Evolutionary conservation across 2,888 invertebrate species (phyloP), one percentile per base, ranked within the genome.

Genomic region (Hedya salicella): DNA sequence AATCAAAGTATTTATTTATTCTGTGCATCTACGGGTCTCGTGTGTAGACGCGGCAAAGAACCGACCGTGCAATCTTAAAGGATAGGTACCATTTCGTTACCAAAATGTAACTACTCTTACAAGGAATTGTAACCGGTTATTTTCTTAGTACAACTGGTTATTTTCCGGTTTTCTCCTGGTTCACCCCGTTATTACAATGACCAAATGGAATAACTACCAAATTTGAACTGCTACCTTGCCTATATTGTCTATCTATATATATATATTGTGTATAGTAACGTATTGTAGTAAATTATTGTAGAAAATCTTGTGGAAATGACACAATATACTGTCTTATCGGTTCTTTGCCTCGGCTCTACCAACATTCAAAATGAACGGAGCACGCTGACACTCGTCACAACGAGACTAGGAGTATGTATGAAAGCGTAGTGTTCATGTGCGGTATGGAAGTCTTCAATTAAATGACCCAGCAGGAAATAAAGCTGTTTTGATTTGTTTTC

Each of bases 401-500:
- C 70, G 74, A 71, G 78, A 78, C 78, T 77, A 78, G 76, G 79
- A 75, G 73, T 75, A 76, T 78, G 64, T 64, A 64, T 64, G 50
- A 75, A 74, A 81, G 78, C 78, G 83, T 87, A 88, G 86, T 83
- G 71, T 81, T 81, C 82, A 83, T 85, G 82, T 85, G 81, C 83
- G 83, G 78, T 83, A 83, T 82, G 83, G 81, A 85, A 85, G 85
- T 85, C 81, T 82, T 81, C 83, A 81, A 53, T 60, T 60, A 63
- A 83, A 84, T 83, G 81, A 87, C 86, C 86, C 87, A 89, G 88
- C 89, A 83, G 81, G 78, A 85, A 91, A 90, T 91, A 90, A 86
- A 91, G 87, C 89, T 90, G 91, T 91, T 91, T 90, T 91, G 88
- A 91, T 91, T 91, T 90, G 83, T 89, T 82, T 80, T 83, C 59